Conservation (phyloP, 2,113 vertebrate species). For the Galeopterus variegatus region DNA sequence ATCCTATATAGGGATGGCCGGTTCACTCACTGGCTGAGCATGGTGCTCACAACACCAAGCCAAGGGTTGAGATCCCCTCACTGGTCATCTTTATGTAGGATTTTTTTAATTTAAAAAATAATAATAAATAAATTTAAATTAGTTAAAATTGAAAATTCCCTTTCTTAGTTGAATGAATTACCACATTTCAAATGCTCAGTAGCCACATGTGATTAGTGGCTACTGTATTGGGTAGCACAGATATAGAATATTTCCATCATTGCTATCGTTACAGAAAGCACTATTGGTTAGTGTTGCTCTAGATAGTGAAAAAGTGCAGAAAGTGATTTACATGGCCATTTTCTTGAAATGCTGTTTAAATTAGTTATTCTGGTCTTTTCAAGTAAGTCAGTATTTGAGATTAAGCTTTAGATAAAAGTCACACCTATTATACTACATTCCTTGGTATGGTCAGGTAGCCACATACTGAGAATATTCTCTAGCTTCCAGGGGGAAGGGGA, state of each 20-base stretch:
- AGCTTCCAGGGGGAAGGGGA: not conserved
- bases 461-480: not conserved
- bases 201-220: not conserved
- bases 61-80: too few species aligned
- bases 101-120: too few species aligned
- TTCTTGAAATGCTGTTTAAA: not conserved
- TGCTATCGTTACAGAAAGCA: not conserved
- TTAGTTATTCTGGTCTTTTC: slow-evolving; percentile 18
- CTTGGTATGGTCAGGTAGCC: not conserved
- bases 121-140: not conserved
- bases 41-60: too few species aligned
- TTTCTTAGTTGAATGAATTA: not conserved
- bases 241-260: not conserved
- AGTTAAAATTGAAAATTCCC: slow-evolving; percentile 36
- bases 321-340: not conserved
- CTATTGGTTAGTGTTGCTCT: not conserved
- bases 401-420: slow-evolving; percentile 31
- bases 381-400: slow-evolving; percentile 49
- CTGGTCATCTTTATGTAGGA: too few species aligned
- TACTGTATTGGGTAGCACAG: not conserved
- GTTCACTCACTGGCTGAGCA: too few species aligned
- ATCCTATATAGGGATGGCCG: too few species aligned
- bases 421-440: not conserved
- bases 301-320: not conserved
- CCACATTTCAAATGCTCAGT: not conserved